Base-by-base conservation (phyloP, 1,140 invertebrate genomes). In the Diplogasteroides magnus region DNA sequence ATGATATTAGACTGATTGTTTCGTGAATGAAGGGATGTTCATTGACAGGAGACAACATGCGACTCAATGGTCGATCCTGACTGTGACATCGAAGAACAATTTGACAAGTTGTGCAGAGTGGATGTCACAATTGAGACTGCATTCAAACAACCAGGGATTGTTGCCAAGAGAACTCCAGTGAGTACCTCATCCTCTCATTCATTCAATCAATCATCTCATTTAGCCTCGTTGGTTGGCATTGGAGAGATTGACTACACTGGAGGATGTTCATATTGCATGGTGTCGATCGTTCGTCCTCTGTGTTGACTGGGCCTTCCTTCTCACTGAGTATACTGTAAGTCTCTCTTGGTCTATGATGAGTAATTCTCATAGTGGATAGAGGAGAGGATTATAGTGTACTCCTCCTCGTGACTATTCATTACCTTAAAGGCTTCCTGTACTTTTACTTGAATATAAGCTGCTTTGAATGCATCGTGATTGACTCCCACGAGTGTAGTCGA, bases 211-310 rank as follows among this genome's bases (percentile, higher is more conserved):
- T n/a, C n/a, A n/a, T n/a, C 14, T 29, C 31, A 67, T 74, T 63
- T 55, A 74, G 73, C 73, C 73, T 19, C 74, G 74, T 14, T 74
- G 73, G 73, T 55, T 66, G 15, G 73, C 73, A 1, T 64, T 71
- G 6, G 71, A 74, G 48, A 32, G 73, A 23, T 37, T 74, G 25
- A 68, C 67, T 6, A 73, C 65, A 11, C 64, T 74, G 19, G 73
- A 74, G 37, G 73, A 74, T 29, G 73, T 74, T 15, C 73, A 74
- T 48, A 74, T 74, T 57, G 71, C 69, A 1, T 74, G 73, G 73
- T 74, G 73, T 31, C 31, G 73, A 27, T 74, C 73, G n/a, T 74
- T 74, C 29, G 73, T 74, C 2, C 48, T 74, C 2, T 73, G 69
- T 48, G 58, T 74, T 0, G 73, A 74, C 28, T 74, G 73, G 74